Evolutionary conservation across 2,888 invertebrate species (phyloP), one percentile per base, ranked within the genome.

Genomic region (Tenthredo scrophulariae): DNA sequence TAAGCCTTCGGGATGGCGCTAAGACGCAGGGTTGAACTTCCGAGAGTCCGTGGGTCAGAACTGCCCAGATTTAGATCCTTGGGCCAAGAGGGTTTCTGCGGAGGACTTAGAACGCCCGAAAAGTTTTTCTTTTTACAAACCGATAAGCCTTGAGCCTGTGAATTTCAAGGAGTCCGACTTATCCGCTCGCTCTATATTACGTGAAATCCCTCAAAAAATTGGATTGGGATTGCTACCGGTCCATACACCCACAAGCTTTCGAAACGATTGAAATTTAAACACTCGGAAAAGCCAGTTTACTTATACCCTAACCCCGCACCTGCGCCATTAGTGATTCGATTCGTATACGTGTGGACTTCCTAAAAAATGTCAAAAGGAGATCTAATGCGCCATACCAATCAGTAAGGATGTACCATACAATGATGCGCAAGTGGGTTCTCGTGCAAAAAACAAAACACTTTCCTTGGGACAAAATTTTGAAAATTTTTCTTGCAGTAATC

Each of bases 161-260:
- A 75, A 75, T 75, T 75, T 46, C 46, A 75, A 46, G 7, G 46
- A 46, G 75, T 75, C 75, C 18, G 58, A 54, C 37, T 79, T 58
- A 79, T 79, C 79, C 79, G 50, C 79, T 79, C 70, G 70, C 33
- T 79, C 79, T 79, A 54, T 79, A 58, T 79, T 79, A 79, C 79
- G 54, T 33, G 58, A 79, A 79, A 79, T 79, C 79, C 79, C 58
- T 79, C 54, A 79, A 79, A 79, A 79, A 79, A 79, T 79, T 79
- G 79, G 79, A 79, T 79, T 54, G 79, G 79, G n/a, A 79, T 33
- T 46, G 33, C 37, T 37, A 40, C 26, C 54, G 79, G 46, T 54
- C 79, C 54, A 79, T 75, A 26, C 26, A 33, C 79, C 37, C 79
- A 7, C 79, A 29, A 58, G 54, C 79, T 54, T 79, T 79, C 79